Percentiles rank a stretch among this genome's conserved stretches.
These are phyloP conservation scores for Drosophila subpulchrella DNA, from an alignment of 1,140 invertebrate species.

Conservation along the genomic window DNA sequence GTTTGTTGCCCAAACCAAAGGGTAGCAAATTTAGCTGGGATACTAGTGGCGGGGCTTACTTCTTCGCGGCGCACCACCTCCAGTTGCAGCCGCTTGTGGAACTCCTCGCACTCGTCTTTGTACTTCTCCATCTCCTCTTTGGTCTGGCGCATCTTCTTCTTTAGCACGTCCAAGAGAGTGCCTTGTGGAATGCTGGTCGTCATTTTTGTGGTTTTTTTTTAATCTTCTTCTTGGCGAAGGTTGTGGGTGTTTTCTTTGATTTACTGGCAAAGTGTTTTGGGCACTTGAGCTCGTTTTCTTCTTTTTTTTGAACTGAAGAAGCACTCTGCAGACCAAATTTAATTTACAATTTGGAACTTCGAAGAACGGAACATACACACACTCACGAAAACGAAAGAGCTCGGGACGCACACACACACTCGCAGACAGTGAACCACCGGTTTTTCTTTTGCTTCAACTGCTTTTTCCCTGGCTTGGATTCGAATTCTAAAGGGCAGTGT, in stretches of 20 bases:
- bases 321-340: slow-evolving; percentile 71
- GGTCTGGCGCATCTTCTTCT: slow-evolving; percentile 99
- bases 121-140: slow-evolving; percentile 99
- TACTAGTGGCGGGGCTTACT: slow-evolving; percentile 88
- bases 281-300: slow-evolving; percentile 53
- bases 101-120: slow-evolving; percentile 97
- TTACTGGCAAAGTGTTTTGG: slow-evolving; percentile 44
- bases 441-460: slow-evolving; percentile 74
- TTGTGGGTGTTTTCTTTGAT: slow-evolving; percentile 75
- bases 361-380: slow-evolving; percentile 57
- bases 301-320: slow-evolving; percentile 27
- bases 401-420: slow-evolving; percentile 61
- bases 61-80: slow-evolving; percentile 96
- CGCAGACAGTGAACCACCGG: slow-evolving; percentile 71
- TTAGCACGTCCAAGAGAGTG: slow-evolving; percentile 96
- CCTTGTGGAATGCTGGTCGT: slow-evolving; percentile 94
- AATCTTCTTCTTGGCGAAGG: slow-evolving; percentile 51
- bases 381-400: slow-evolving; percentile 40
- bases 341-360: slow-evolving; percentile 67
- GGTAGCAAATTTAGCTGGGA: slow-evolving; percentile 35
- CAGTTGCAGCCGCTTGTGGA: slow-evolving; percentile 94
- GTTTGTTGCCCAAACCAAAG: slow-evolving; percentile 36
- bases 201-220: slow-evolving; percentile 88
- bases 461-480: slow-evolving; percentile 53
- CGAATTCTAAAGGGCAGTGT: slow-evolving; percentile 24